Percentiles rank a stretch among this genome's conserved stretches.
phyloP scores from a whole-genome alignment of 2,888 invertebrate species.

The Drosophila limbata region DNA sequence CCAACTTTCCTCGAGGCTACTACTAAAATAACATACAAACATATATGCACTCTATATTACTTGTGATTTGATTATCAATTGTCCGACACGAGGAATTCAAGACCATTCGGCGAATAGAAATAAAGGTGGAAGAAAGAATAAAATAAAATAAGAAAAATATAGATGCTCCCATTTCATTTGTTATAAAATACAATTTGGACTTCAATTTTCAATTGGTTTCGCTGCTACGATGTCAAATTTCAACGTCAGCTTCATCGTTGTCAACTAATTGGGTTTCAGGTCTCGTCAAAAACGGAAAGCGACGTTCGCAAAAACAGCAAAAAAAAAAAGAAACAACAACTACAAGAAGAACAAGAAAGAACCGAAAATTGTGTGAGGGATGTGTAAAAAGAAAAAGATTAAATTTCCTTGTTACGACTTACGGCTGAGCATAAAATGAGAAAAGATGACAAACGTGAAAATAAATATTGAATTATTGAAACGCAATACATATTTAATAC shows the following conservation, averaged over 20 bases:
- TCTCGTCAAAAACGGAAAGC: slow-evolving; percentile 51
- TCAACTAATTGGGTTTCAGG: slow-evolving; percentile 75
- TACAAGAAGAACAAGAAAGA: slow-evolving; percentile 9
- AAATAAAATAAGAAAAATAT: slow-evolving; percentile 23
- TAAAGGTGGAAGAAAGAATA: neutral
- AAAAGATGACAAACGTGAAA: slow-evolving; percentile 61
- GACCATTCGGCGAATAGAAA: slow-evolving; percentile 10
- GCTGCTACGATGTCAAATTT: slow-evolving; percentile 64
- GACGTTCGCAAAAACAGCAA: slow-evolving; percentile 21
- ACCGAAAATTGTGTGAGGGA: slow-evolving; percentile 42
- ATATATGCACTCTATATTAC: slow-evolving; percentile 24
- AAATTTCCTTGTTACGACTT: slow-evolving; percentile 75
- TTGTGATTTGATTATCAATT: slow-evolving; percentile 62
- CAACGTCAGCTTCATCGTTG: slow-evolving; percentile 56
- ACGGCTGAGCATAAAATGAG: slow-evolving; percentile 55
- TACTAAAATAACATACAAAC: slow-evolving; percentile 12
- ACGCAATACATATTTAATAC: slow-evolving; percentile 58
- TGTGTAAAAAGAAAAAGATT: slow-evolving; percentile 63
- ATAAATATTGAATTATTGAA: slow-evolving; percentile 80
- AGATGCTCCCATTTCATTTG: slow-evolving; percentile 41
- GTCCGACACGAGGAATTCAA: slow-evolving; percentile 35
- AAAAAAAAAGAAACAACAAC: neutral
- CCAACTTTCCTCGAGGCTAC: slow-evolving; percentile 39
- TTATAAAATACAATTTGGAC: slow-evolving; percentile 70
- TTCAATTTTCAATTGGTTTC: slow-evolving; percentile 64